These are phyloP conservation scores for Parauchenoglanis ngamensis DNA, from an alignment of 2,797 vertebrate species.

Conservation along the genomic window DNA sequence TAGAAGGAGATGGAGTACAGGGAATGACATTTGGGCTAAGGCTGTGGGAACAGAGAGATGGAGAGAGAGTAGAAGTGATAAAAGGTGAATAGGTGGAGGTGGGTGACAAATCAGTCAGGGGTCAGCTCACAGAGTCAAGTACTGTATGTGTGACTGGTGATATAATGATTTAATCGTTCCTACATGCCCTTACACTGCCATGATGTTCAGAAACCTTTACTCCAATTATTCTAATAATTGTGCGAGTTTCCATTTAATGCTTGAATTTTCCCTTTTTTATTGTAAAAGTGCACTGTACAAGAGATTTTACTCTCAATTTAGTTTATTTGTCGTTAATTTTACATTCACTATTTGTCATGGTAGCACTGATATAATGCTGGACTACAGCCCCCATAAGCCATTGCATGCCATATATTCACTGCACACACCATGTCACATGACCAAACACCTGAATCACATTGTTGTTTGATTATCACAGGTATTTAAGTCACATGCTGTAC, in stretches of 20 bases:
- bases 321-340: not conserved
- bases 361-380: not conserved
- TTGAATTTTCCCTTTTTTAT: not conserved
- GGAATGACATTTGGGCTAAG: constrained; percentile 18
- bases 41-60: not conserved
- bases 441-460: not conserved
- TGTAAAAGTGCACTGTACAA: not conserved
- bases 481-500: not conserved
- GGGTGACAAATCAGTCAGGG: not conserved
- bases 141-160: not conserved
- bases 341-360: not conserved
- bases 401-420: not conserved
- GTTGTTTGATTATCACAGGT: not conserved
- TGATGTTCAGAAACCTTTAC: not conserved
- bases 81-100: not conserved
- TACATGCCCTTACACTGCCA: not conserved
- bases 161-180: not conserved
- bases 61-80: not conserved
- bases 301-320: not conserved
- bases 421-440: not conserved
- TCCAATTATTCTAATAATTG: not conserved
- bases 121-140: not conserved
- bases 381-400: not conserved
- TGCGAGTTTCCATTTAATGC: not conserved
- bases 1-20: constrained; percentile 60